Percentiles rank a stretch among this genome's conserved stretches.
Conservation (phyloP, 2,797 vertebrate species). For the Thunnus albacares region DNA sequence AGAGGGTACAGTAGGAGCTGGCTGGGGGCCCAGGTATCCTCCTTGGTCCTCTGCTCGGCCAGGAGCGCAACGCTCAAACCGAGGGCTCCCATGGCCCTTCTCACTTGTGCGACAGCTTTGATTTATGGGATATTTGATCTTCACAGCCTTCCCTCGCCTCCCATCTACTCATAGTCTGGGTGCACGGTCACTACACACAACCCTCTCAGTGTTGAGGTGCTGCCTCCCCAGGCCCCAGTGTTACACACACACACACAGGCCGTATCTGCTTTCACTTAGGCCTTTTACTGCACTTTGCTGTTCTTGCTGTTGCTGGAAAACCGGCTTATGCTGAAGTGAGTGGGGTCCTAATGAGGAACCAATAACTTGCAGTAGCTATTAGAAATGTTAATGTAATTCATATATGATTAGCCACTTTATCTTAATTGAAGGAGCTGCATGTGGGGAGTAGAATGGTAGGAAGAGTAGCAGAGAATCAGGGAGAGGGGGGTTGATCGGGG, state of each 20-base stretch:
- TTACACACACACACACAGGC: conserved; percentile 28
- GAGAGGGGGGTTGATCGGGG: neutral
- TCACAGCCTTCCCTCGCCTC: conserved; percentile 39
- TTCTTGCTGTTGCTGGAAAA: conserved; percentile 28
- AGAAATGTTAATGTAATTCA: conserved; percentile 62
- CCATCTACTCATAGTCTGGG: conserved; percentile 25
- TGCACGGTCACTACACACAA: conserved; percentile 16
- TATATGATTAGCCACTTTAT: conserved; percentile 65
- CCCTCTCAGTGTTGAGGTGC: conserved; percentile 11
- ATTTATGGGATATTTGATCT: conserved; percentile 73
- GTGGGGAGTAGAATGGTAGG: neutral
- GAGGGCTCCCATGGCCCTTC: conserved; percentile 35
- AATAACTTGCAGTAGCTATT: conserved; percentile 53
- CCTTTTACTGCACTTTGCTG: conserved; percentile 33
- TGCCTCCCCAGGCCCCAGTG: conserved; percentile 1
- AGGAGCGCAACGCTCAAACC: conserved; percentile 20
- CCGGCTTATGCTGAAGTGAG: conserved; percentile 33
- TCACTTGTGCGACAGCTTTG: conserved; percentile 50
- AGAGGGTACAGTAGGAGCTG: conserved; percentile 17
- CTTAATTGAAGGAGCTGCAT: conserved; percentile 53
- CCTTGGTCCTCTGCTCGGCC: conserved; percentile 11
- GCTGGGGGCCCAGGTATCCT: conserved; percentile 37
- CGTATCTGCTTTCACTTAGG: conserved; percentile 56
- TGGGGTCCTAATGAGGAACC: conserved; percentile 57
- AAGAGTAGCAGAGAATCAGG: conserved; percentile 14